Evolutionary conservation across 2,888 invertebrate species (phyloP), one percentile per base, ranked within the genome.

Genomic region (Lordiphosa andalusiaca): DNA sequence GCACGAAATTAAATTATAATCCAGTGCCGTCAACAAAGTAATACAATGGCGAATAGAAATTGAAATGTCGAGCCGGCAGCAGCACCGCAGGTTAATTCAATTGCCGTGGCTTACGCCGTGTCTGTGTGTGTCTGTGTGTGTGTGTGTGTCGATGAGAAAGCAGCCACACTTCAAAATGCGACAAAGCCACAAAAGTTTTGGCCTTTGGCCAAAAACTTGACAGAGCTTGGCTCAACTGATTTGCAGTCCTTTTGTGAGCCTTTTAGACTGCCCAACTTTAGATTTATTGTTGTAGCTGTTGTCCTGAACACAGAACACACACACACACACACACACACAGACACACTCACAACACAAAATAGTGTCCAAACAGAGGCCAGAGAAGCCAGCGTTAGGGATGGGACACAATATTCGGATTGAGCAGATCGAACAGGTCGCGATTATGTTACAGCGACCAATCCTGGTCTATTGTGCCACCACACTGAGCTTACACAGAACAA

Each of bases 161-260:
- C 19, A 36, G 36, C 52, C 46, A 19, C 56, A 48, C 61, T 61
- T 62, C 48, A 53, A 47, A 30, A 37, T 56, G 55, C 63, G 23
- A 55, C 62, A 61, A 63, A 63, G 64, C 63, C 63, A 36, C 63
- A 63, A 63, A 63, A 57, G 37, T 63, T 63, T 61, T 67, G 67
- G 67, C 67, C 56, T 48, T 13, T 62, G 61, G 66, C 66, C 66
- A 66, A 59, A 44, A 63, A 75, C 71, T 82, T 80, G 80, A 78
- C 69, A 65, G 59, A 74, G 76, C 63, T 53, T 30, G 46, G 37
- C 67, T 35, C 37, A 47, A 13, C 63, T 2, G 56, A 56, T 63
- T 56, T 36, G 42, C 47, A 40, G 16, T 30, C 30, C 21, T 50
- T 63, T 60, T 63, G 63, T 63, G 63, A 58, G 51, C 56, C 56